These are phyloP conservation scores for Spatula clypeata DNA, from an alignment of 2,797 vertebrate genomes.

Conservation along the genomic window DNA sequence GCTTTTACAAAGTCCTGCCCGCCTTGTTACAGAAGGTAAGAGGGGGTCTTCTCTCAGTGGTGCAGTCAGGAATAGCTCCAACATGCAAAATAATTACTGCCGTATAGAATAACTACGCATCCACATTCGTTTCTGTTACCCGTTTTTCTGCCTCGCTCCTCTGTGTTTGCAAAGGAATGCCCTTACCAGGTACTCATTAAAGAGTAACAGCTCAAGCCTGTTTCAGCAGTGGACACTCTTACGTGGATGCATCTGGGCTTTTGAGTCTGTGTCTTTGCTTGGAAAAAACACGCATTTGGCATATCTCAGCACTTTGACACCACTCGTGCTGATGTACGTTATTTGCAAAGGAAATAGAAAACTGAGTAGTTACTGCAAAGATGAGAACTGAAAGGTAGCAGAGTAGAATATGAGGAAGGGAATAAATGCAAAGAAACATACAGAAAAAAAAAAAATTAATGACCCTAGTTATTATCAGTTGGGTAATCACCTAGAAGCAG, in stretches of 20 bases:
- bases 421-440: neutral
- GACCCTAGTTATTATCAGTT: neutral
- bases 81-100: neutral
- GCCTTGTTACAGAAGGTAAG: neutral
- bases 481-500: neutral
- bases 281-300: neutral
- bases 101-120: neutral
- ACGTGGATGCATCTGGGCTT: fast-evolving
- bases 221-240: neutral
- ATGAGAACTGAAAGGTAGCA: neutral
- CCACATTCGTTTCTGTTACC: neutral
- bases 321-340: neutral
- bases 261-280: neutral
- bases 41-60: neutral
- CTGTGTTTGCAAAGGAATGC: neutral
- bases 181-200: neutral
- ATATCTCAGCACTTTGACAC: neutral
- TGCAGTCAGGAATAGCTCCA: neutral
- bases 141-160: neutral
- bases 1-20: neutral
- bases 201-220: neutral
- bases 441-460: neutral
- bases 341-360: neutral
- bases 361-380: neutral
- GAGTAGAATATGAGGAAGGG: neutral